Conservation (phyloP, 2,888 invertebrate species). For the Meiosimyza decipiens region DNA sequence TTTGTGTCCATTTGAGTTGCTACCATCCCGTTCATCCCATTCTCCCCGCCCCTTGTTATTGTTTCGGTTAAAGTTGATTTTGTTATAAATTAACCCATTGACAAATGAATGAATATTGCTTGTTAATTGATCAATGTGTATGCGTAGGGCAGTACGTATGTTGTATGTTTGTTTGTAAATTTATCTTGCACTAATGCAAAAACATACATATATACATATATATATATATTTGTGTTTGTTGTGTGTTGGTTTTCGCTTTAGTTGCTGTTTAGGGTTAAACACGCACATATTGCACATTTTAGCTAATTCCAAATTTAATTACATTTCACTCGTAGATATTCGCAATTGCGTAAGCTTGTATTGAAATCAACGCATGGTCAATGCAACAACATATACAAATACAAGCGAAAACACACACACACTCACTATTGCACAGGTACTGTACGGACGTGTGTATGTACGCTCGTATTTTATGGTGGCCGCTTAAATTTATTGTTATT, state of each 20-base stretch:
- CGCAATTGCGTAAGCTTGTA: neutral
- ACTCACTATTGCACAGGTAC: constrained; percentile 32
- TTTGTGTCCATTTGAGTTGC: too few species aligned
- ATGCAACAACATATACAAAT: constrained; percentile 15
- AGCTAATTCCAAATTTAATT: constrained; percentile 59
- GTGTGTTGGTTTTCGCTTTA: neutral
- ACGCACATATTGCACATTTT: constrained; percentile 25
- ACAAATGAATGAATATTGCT: constrained; percentile 66
- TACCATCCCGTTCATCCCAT: too few species aligned
- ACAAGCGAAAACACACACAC: constrained; percentile 41
- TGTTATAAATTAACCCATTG: constrained; percentile 65
- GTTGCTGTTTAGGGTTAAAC: constrained; percentile 7
- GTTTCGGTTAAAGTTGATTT: constrained; percentile 47
- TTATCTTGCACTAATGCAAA: neutral
- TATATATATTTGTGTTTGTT: neutral
- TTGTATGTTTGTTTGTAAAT: constrained; percentile 15
- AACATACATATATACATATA: constrained; percentile 13
- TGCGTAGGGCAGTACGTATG: constrained; percentile 40
- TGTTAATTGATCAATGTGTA: constrained; percentile 67
- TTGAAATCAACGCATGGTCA: constrained; percentile 20
- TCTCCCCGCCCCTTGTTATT: neutral
- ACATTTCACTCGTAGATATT: constrained; percentile 51
- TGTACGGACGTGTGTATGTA: constrained; percentile 14
- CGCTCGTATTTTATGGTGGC: constrained; percentile 56
- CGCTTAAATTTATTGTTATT: constrained; percentile 62